These are phyloP conservation scores for Hemibagrus wyckioides DNA, from an alignment of 2,113 vertebrate species.

Conservation along the genomic window DNA sequence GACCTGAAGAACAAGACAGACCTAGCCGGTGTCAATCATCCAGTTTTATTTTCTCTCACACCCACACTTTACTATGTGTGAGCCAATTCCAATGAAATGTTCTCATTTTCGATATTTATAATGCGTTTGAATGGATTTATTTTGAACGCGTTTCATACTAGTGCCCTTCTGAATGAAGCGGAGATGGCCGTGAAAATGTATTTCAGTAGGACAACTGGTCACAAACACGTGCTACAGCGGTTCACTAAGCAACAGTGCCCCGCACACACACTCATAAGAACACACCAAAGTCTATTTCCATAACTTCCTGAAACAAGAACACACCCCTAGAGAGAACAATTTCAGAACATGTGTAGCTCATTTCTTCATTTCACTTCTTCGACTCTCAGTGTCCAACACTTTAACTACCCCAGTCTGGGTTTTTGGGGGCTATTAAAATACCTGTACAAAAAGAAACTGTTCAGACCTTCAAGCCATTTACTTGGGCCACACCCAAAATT, in stretches of 20 bases:
- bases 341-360: neutral
- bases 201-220: neutral
- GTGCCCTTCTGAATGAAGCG: neutral
- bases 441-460: neutral
- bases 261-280: neutral
- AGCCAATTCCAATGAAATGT: neutral
- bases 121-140: too few relatives aligned
- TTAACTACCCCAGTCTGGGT: neutral
- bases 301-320: conserved; percentile 33
- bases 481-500: conserved; percentile 7
- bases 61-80: too few relatives aligned
- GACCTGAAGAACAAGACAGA: conserved; percentile 33
- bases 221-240: neutral
- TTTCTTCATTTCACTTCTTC: neutral
- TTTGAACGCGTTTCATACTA: neutral
- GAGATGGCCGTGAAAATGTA: neutral
- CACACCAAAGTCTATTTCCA: conserved; percentile 1
- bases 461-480: neutral
- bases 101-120: neutral
- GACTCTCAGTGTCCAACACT: neutral
- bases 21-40: neutral
- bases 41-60: neutral
- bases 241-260: neutral
- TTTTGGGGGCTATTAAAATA: neutral
- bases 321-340: neutral